Conservation (phyloP, 2,888 invertebrate species). For the Salpingus planirostris region DNA sequence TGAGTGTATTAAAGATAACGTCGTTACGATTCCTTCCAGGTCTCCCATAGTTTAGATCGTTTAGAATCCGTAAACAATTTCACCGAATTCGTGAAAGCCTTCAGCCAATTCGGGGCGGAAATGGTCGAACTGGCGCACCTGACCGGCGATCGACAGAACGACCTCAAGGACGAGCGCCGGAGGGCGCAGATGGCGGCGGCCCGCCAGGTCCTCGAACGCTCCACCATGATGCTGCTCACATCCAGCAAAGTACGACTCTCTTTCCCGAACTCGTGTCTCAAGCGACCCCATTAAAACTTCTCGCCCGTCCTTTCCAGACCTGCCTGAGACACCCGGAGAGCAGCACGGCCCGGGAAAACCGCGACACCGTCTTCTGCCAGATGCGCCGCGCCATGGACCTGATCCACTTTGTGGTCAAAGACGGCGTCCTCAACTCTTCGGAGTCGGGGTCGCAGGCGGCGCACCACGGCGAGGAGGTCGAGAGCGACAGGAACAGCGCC, state of each 20-base stretch:
- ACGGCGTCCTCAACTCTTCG: constrained; percentile 70
- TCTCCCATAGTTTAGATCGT: constrained; percentile 72
- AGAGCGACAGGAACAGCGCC: constrained; percentile 59
- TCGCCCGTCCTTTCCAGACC: constrained; percentile 54
- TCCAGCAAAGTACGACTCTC: constrained; percentile 71
- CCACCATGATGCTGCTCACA: constrained; percentile 93
- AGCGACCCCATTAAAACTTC: too few relatives aligned
- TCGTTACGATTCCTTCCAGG: too few relatives aligned
- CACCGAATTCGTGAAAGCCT: constrained; percentile 96
- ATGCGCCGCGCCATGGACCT: constrained; percentile 96
- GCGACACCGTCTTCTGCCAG: constrained; percentile 96
- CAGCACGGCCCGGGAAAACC: constrained; percentile 84
- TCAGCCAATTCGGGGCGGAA: constrained; percentile 96
- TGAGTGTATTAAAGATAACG: neutral
- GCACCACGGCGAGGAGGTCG: constrained; percentile 52
- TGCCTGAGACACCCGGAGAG: constrained; percentile 93
- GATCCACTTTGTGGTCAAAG: constrained; percentile 94
- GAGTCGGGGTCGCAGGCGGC: constrained; percentile 32
- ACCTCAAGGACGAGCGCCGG: constrained; percentile 85
- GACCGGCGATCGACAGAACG: constrained; percentile 74
- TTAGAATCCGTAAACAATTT: constrained; percentile 84
- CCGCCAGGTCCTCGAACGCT: constrained; percentile 87
- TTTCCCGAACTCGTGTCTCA: neutral
- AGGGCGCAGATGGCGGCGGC: constrained; percentile 96
- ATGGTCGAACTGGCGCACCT: constrained; percentile 98